A percentile compares a stretch with the other conserved stretches of the same genome.
These are phyloP conservation scores for Spisula subtruncata DNA, from an alignment of 2,888 invertebrate genomes.

Conservation along the genomic window DNA sequence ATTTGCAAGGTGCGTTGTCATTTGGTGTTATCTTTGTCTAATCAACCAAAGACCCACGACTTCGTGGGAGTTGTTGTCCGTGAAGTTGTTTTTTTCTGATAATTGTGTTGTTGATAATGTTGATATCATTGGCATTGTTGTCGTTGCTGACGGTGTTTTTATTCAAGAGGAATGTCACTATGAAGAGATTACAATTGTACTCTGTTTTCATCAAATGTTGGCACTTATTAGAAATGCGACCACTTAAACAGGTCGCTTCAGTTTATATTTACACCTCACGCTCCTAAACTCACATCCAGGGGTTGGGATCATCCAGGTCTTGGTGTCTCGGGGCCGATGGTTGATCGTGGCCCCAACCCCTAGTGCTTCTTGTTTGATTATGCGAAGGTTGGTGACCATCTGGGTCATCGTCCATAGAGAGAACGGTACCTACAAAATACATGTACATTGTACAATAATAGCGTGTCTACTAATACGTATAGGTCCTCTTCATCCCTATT, in stretches of 20 bases:
- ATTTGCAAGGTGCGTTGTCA: too few species aligned
- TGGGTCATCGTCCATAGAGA: slow-evolving; percentile 20
- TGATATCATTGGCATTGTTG: too few species aligned
- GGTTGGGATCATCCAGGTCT: not conserved
- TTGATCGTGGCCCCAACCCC: slow-evolving; percentile 28
- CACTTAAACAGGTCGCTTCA: not conserved
- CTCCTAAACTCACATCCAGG: slow-evolving; percentile 31
- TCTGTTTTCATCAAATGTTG: not conserved
- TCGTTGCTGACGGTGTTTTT: too few species aligned
- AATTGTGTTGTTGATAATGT: too few species aligned
- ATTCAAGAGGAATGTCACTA: too few species aligned
- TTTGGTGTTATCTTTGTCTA: too few species aligned
- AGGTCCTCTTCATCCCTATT: too few species aligned
- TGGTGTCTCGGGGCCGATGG: not conserved
- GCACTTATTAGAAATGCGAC: not conserved
- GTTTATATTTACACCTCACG: not conserved
- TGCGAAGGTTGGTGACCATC: not conserved
- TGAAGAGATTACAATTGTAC: too few species aligned
- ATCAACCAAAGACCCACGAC: too few species aligned
- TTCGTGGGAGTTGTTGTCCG: too few species aligned
- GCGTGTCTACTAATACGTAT: not conserved
- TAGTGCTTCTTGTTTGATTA: slow-evolving; percentile 8
- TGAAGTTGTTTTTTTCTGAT: too few species aligned
- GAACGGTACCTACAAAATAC: slow-evolving; percentile 32
- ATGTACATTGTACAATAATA: not conserved